A percentile compares a stretch with the other conserved stretches of the same genome.
phyloP scores from a whole-genome alignment of 2,113 vertebrate species.

The Ceyx melanurus region DNA sequence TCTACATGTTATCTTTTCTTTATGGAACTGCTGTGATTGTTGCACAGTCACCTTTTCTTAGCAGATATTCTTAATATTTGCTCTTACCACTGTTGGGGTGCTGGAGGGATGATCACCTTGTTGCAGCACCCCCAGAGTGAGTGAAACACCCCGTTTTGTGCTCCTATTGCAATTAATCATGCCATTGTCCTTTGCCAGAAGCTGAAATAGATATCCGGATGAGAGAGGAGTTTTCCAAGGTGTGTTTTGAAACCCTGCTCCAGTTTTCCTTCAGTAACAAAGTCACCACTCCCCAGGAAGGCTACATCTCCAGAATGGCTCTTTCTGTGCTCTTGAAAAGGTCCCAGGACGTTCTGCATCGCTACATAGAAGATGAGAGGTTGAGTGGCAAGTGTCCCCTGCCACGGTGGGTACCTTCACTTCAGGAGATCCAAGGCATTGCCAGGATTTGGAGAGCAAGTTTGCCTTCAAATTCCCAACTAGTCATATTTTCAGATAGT shows the following conservation, averaged over 20 bases:
- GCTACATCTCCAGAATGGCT: conserved; percentile 98
- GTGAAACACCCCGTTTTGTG: too few relatives aligned
- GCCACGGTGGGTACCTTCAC: conserved; percentile 80
- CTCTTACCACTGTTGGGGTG: neutral
- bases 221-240: conserved; percentile 98
- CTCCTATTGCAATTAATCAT: neutral
- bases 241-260: conserved; percentile 97
- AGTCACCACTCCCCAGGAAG: conserved; percentile 95
- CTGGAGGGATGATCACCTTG: neutral
- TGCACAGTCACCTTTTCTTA: neutral
- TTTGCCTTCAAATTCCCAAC: neutral
- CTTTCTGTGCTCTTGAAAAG: conserved; percentile 94
- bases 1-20: neutral
- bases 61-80: neutral
- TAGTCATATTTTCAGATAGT: neutral
- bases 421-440: neutral
- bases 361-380: conserved; percentile 95
- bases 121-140: neutral
- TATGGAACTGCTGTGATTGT: neutral
- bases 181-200: conserved; percentile 80
- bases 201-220: conserved; percentile 96
- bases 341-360: conserved; percentile 92
- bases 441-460: neutral
- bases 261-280: conserved; percentile 99
- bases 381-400: conserved; percentile 96